A percentile compares a stretch with the other conserved stretches of the same genome.
Evolutionary conservation across 1,140 invertebrate species (phyloP).

Genomic region (Penaeus indicus): DNA sequence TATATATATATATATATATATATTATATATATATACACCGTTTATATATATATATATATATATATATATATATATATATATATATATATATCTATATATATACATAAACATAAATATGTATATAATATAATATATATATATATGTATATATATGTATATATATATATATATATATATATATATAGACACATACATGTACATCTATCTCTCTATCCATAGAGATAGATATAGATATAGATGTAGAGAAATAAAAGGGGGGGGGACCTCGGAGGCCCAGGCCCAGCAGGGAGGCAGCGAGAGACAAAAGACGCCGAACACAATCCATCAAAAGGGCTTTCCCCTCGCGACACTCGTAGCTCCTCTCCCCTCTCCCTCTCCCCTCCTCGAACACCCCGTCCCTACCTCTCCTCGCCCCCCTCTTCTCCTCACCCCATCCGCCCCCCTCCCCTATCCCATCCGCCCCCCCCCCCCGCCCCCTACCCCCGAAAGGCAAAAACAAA

Average conservation of each 20-base stretch:
- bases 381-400: not conserved
- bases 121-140: not conserved
- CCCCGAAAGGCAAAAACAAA: conserved; percentile 30
- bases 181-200: not conserved
- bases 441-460: not conserved
- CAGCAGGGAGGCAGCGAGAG: too few relatives aligned
- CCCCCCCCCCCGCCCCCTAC: not conserved
- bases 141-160: not conserved
- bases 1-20: not conserved
- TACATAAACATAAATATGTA: not conserved
- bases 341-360: not conserved
- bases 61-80: not conserved
- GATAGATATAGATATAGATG: not conserved
- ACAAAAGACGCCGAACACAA: too few relatives aligned
- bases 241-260: not conserved
- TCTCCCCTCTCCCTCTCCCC: not conserved
- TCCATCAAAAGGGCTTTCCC: too few relatives aligned
- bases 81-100: not conserved
- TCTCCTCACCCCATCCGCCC: not conserved
- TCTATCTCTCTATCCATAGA: not conserved
- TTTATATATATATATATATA: not conserved
- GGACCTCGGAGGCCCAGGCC: too few relatives aligned
- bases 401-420: not conserved
- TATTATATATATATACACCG: not conserved
- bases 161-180: not conserved